Conservation (phyloP, 2,888 invertebrate genomes). For the Stegana nigrithorax region DNA sequence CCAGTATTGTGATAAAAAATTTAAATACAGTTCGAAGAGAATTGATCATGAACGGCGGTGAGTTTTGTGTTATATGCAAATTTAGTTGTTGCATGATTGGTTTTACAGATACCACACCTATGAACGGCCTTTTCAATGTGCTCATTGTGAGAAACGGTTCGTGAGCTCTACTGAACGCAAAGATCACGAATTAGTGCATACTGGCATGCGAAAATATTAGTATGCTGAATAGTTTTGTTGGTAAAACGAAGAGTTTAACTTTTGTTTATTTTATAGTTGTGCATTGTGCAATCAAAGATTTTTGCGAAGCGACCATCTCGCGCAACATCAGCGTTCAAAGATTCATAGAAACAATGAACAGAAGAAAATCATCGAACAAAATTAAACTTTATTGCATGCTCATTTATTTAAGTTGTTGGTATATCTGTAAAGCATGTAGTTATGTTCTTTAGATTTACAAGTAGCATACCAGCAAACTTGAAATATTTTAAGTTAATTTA, state of each 20-base stretch:
- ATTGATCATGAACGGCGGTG: background rate
- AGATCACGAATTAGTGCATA: background rate
- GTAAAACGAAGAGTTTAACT: too few relatives aligned
- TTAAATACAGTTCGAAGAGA: constrained; percentile 35
- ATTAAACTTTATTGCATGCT: too few relatives aligned
- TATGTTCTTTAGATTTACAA: too few relatives aligned
- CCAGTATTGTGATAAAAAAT: constrained; percentile 42
- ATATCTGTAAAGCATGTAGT: too few relatives aligned
- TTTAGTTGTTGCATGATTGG: constrained; percentile 54
- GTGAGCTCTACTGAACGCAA: background rate
- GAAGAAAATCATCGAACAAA: too few relatives aligned
- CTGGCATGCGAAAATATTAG: background rate
- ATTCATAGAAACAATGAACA: constrained; percentile 31
- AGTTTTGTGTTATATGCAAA: constrained; percentile 67
- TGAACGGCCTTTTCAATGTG: background rate
- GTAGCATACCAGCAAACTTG: too few relatives aligned
- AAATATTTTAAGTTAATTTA: too few relatives aligned
- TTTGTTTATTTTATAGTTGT: constrained; percentile 31
- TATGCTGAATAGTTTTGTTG: background rate
- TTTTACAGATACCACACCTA: background rate
- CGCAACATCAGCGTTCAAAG: constrained; percentile 46
- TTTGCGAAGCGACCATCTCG: constrained; percentile 42
- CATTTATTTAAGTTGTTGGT: too few relatives aligned
- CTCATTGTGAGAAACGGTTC: background rate
- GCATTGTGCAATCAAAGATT: constrained; percentile 48